These are phyloP conservation scores for Beaufortia kweichowensis DNA, from an alignment of 2,113 vertebrate genomes.

Conservation along the genomic window DNA sequence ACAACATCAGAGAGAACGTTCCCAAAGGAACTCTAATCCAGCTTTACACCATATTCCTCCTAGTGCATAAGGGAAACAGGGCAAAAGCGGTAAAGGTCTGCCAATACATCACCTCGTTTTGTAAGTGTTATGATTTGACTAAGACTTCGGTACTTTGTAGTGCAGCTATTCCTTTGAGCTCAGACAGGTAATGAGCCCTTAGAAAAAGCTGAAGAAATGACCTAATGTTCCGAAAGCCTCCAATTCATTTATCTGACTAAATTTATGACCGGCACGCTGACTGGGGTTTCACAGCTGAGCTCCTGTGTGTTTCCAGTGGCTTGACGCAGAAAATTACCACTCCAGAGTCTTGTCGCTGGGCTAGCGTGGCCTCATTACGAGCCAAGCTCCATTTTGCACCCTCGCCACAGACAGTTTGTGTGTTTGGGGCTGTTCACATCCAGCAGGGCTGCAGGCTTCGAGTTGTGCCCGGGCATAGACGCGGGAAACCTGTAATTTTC, in stretches of 20 bases:
- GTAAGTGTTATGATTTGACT: background rate
- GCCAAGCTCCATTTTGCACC: slow-evolving; percentile 45
- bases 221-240: background rate
- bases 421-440: background rate
- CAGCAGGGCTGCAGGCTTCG: background rate
- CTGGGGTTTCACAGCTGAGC: slow-evolving; percentile 55
- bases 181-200: slow-evolving; percentile 1
- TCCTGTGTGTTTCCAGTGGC: slow-evolving; percentile 48
- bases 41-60: slow-evolving; percentile 28
- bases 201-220: slow-evolving; percentile 1
- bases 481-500: slow-evolving; percentile 57
- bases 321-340: slow-evolving; percentile 52
- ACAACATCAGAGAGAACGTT: slow-evolving; percentile 3
- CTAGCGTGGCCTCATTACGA: slow-evolving; percentile 47
- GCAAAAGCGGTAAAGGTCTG: background rate
- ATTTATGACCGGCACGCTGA: slow-evolving; percentile 45
- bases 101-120: background rate
- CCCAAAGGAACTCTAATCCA: slow-evolving; percentile 14
- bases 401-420: slow-evolving; percentile 37
- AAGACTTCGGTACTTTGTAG: background rate
- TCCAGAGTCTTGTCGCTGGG: slow-evolving; percentile 56
- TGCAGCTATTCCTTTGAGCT: background rate
- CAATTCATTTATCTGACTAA: slow-evolving; percentile 34
- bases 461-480: slow-evolving; percentile 6
- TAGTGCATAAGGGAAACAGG: background rate